Evolutionary conservation across 2,888 invertebrate species (phyloP).

Genomic region (Imbricaverruca yamaguchii): DNA sequence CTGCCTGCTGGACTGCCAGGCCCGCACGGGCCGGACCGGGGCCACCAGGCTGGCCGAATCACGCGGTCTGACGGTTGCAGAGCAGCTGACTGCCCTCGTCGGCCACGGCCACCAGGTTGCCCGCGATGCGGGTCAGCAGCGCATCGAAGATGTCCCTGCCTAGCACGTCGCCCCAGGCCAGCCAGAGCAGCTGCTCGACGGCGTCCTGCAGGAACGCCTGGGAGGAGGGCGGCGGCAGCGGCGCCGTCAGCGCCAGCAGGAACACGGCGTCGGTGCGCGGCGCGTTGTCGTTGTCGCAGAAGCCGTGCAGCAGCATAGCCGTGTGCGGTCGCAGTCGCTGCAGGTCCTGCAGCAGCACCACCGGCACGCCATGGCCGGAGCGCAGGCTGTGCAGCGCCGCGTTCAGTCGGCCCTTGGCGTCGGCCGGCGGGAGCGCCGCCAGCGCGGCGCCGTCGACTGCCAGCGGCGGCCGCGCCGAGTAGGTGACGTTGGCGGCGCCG

Average conservation of each 20-base stretch:
- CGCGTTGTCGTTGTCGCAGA: conserved; percentile 26
- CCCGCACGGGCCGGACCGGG: too few relatives aligned
- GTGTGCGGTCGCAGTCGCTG: conserved; percentile 24
- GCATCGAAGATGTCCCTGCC: conserved; percentile 2
- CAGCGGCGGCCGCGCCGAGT: not conserved
- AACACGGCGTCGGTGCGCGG: conserved; percentile 23
- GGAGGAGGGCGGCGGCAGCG: not conserved
- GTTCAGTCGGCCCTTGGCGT: conserved; percentile 12
- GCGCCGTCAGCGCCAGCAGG: not conserved
- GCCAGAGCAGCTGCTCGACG: not conserved
- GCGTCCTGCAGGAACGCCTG: not conserved
- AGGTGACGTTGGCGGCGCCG: not conserved
- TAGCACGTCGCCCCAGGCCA: not conserved
- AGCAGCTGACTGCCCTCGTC: not conserved
- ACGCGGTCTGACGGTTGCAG: not conserved
- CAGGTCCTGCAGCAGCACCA: conserved; percentile 21
- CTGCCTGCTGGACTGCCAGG: too few relatives aligned
- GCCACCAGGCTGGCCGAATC: too few relatives aligned
- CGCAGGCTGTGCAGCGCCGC: not conserved
- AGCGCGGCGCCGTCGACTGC: not conserved
- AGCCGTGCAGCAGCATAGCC: conserved; percentile 27
- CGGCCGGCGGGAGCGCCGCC: not conserved
- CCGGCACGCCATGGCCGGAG: not conserved
- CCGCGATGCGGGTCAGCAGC: conserved; percentile 9
- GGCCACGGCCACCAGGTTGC: not conserved